Base-by-base conservation (phyloP, 2,113 vertebrate genomes). In the Callocephalon fimbriatum region DNA sequence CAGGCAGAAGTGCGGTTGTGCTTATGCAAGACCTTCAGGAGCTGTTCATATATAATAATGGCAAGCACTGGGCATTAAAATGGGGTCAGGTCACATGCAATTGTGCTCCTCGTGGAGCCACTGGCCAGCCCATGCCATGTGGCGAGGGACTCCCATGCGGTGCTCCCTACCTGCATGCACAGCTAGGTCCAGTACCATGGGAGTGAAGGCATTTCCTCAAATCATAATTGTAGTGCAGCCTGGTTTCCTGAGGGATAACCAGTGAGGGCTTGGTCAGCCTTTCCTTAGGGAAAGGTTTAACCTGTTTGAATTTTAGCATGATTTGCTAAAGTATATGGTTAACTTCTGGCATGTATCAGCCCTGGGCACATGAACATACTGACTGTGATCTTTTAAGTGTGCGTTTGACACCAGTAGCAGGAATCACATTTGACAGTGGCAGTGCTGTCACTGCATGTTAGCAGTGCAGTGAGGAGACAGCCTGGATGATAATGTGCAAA, bases 141-240 rank as follows among this genome's bases (percentile, higher is more conserved):
- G 44, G 37, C 1, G 1, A 59, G 37, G n/a, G 31, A 10, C n/a
- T 86, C 22, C 37, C 1, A 0, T 26, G 3, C 1, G 4, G 17
- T 0, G 0, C 25, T 88, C 29, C 38, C 53, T 54, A 17, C 71
- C 62, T 0, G 0, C 12, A 0, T 15, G 44, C 58, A 20, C 53
- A 23, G 65, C 68, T 50, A 32, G 56, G 16, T 45, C 26, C 27
- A 7, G 35, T 47, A 62, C 79, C 79, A 23, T 85, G 61, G 45
- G 22, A 61, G 35, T 23, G 45, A 84, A 45, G 37, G 32, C 16
- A 5, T 63, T 88, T 73, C 31, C 50, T 82, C 50, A 67, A 53
- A 65, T 50, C 53, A 67, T 29, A 8, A 4, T 63, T 92, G 37
- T 40, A 37, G 17, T 29, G 15, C 42, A 76, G 18, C 42, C 50